A percentile compares a stretch with the other conserved stretches of the same genome.
phyloP scores from a whole-genome alignment of 2,797 vertebrate species.

The Tenualosa thibaudeaui region DNA sequence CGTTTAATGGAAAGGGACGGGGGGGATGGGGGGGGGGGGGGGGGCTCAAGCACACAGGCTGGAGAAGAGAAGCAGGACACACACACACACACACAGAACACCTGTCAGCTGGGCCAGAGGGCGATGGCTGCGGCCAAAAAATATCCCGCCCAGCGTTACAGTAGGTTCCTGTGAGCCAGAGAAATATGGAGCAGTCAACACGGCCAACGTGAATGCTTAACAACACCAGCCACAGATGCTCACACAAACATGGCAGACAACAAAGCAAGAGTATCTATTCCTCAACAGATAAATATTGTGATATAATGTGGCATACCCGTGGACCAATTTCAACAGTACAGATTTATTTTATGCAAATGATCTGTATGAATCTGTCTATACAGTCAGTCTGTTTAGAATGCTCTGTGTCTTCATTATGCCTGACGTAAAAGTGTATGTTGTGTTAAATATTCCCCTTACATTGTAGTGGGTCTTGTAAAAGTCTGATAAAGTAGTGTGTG shows the following conservation, averaged over 20 bases:
- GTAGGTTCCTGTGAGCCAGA: not conserved
- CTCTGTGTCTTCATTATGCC: not conserved
- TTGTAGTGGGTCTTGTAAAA: not conserved
- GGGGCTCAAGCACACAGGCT: not conserved
- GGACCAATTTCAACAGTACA: not conserved
- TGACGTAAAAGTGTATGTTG: too few relatives aligned
- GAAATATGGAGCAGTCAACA: not conserved
- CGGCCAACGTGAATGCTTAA: not conserved
- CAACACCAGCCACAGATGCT: not conserved
- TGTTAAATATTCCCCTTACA: too few relatives aligned
- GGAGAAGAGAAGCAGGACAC: conserved; percentile 27
- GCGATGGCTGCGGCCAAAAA: not conserved
- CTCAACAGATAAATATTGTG: not conserved
- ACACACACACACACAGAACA: conserved; percentile 42
- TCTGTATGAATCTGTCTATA: not conserved
- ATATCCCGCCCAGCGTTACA: not conserved
- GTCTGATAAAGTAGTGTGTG: not conserved
- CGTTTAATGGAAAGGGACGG: conserved; percentile 64
- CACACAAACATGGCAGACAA: not conserved
- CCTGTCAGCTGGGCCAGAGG: conserved; percentile 58
- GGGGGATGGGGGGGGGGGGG: conserved; percentile 52
- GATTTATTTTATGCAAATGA: not conserved
- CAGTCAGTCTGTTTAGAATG: not conserved
- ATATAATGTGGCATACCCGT: not conserved
- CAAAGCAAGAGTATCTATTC: not conserved